Conservation (phyloP, 1,140 invertebrate genomes). For the Pollicipes pollicipes region DNA sequence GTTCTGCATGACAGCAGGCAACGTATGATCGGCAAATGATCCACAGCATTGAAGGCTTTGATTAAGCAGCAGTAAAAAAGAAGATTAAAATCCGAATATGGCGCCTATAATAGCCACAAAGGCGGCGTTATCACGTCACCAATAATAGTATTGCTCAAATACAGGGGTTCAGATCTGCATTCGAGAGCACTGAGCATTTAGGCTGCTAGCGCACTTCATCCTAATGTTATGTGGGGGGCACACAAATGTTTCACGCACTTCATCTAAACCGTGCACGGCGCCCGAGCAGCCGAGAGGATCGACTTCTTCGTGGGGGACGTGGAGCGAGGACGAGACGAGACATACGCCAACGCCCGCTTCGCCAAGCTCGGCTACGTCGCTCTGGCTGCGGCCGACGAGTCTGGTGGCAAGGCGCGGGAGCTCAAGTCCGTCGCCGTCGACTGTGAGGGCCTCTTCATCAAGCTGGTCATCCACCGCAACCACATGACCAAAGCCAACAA, state of each 20-base stretch:
- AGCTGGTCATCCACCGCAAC: constrained; percentile 63
- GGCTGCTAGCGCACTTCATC: too few relatives aligned
- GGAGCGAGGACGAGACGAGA: constrained; percentile 27
- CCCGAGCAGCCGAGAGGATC: constrained; percentile 21
- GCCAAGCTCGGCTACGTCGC: constrained; percentile 60
- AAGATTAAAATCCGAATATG: too few relatives aligned
- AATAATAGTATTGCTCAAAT: too few relatives aligned
- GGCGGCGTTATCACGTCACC: too few relatives aligned
- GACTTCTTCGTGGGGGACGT: constrained; percentile 26
- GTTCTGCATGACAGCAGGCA: too few relatives aligned
- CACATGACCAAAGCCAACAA: constrained; percentile 52
- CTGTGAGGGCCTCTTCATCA: constrained; percentile 59
- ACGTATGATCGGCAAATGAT: too few relatives aligned
- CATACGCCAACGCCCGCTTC: constrained; percentile 33
- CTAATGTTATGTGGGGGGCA: too few relatives aligned
- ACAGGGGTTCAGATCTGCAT: too few relatives aligned
- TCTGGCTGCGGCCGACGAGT: constrained; percentile 54
- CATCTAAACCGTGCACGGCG: constrained; percentile 1
- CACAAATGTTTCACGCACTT: background rate
- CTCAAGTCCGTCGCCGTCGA: constrained; percentile 65
- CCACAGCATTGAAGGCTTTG: too few relatives aligned
- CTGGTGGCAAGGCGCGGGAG: constrained; percentile 64
- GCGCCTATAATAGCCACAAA: too few relatives aligned
- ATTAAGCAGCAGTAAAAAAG: too few relatives aligned
- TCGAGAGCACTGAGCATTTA: too few relatives aligned